phyloP scores from a whole-genome alignment of 2,797 vertebrate species.

The Buceros bicornis region DNA sequence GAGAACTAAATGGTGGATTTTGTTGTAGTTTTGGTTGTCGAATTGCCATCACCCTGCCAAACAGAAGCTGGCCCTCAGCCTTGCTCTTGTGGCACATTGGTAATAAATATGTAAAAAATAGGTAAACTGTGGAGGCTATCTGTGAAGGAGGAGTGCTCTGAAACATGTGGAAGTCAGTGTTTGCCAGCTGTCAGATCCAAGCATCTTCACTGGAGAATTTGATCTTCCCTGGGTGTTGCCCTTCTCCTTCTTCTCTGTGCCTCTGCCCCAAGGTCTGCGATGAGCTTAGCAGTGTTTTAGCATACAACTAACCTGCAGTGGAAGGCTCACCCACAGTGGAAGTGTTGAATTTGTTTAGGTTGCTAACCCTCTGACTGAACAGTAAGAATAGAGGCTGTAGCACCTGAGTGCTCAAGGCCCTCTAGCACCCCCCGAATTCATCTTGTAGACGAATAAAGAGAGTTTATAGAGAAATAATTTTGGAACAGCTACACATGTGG shows the following conservation, averaged over 20 bases:
- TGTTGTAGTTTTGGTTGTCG: background rate
- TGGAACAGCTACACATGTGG: fast-evolving
- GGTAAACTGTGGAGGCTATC: background rate
- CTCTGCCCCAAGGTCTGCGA: background rate
- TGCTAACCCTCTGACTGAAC: background rate
- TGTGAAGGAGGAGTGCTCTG: background rate
- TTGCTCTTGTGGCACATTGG: background rate
- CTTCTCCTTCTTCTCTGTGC: background rate
- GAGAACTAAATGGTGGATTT: background rate
- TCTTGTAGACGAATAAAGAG: background rate
- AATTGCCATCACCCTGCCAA: background rate
- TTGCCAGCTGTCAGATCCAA: background rate
- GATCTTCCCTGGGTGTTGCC: background rate
- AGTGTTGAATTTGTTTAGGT: fast-evolving
- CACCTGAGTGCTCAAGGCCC: background rate
- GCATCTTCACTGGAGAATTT: background rate
- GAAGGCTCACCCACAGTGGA: background rate
- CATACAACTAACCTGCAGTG: background rate
- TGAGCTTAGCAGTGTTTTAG: background rate
- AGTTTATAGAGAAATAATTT: background rate
- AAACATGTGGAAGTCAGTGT: background rate
- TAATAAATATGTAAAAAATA: background rate
- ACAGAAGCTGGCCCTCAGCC: background rate
- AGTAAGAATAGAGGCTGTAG: background rate
- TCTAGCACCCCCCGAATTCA: background rate